Base-by-base conservation (phyloP, 2,888 invertebrate genomes). In the Euphydryas editha region DNA sequence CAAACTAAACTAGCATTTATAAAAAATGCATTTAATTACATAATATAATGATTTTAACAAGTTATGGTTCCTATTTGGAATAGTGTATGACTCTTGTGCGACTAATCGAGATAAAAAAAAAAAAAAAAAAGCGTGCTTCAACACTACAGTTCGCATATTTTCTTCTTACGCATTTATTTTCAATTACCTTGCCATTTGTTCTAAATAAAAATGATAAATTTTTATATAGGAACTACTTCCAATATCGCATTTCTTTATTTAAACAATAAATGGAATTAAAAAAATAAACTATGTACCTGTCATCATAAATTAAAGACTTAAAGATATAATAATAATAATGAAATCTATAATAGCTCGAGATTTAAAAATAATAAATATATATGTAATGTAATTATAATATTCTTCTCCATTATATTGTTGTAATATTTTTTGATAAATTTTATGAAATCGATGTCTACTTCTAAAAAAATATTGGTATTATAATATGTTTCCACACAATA, bases 381-480 rank as follows among this genome's bases (percentile, higher is more conserved):
- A n/a, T n/a, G n/a, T n/a, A n/a, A n/a, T n/a, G n/a, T n/a, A 39
- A 49, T 37, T 51, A 39, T 47, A 46, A 30, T 17, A n/a, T 42
- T 54, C n/a, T 36, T 47, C 37, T 56, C 56, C 46, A 54, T 61
- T 44, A 21, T 62, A 55, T 59, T 55, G 42, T 59, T 64, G 46
- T 59, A 39, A 47, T 61, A 57, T 61, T 65, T n/a, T 60, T 65
- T 57, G 65, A 57, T 61, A 49, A 39, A 61, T 61, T 57, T 64
- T 64, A 64, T 51, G 57, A 63, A 39, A 39, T 39, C 5, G 36
- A 57, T 39, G 51, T 24, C 17, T 60, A 60, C 21, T 54, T 44
- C 21, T 56, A 57, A 47, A 37, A 46, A 47, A 37, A 62, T 21
- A 37, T 37, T 56, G 36, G 36, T 54, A 17, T 54, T 24, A 7